Base-by-base conservation (phyloP, 2,888 invertebrate genomes). In the Dugesia japonica region DNA sequence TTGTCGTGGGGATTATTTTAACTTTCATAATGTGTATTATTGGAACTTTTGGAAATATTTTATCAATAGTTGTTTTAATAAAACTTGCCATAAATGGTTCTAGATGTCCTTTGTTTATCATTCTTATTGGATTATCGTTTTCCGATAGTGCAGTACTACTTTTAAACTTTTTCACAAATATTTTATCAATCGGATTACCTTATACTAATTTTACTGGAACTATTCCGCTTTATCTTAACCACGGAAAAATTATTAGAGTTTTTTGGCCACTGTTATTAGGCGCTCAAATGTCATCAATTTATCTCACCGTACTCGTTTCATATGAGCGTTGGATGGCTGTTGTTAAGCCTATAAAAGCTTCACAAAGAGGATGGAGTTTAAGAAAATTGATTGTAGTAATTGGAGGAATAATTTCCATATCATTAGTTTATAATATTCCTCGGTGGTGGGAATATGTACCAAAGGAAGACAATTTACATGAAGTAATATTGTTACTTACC, bases 271-370 rank as follows among this genome's bases (percentile, higher is more conserved):
- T 80, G 0, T 71, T 80, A 42, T 79, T 81, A 79, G 79, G 78
- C 71, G 78, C 79, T 0, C 81, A 81, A 76, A 80, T 81, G 80
- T 77, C 77, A 26, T 79, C 81, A 0, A 81, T 81, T n/a, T 81
- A 80, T 79, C 71, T 81, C 56, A 81, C 81, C 15, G 79, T 81
- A 26, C 79, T 81, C 23, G 80, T 81, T 17, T 81, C 81, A 4
- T 76, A 79, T 28, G 81, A 81, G 75, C 80, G 81, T 17, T 81
- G 79, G 77, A 76, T 81, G 17, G 81, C 81, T 31, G 79, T 81
- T 20, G 80, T 80, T 71, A 78, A 76, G 33, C 81, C 81, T n/a
- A 79, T 81, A 9, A 71, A 72, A 15, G 38, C 31, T n/a, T 74
- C 71, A 0, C 42, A 77, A n/a, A 76, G 79, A 1, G 78, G 79